phyloP scores from a whole-genome alignment of 2,888 invertebrate genomes.

The Drosophila meridiana region DNA sequence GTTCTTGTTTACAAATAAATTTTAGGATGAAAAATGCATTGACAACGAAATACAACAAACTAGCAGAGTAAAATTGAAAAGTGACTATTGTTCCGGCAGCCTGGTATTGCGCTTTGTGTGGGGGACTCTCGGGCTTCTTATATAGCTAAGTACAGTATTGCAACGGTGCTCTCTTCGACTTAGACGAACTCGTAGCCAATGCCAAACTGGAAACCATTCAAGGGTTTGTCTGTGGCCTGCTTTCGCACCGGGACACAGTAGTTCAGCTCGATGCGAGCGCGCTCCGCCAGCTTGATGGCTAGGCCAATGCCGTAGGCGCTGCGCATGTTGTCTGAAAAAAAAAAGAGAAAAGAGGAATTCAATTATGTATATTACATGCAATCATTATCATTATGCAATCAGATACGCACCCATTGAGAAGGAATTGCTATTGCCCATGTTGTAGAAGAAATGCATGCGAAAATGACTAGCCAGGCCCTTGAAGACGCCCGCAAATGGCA shows the following conservation, averaged over 20 bases:
- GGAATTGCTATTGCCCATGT: slow-evolving; percentile 92
- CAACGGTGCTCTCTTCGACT: slow-evolving; percentile 38
- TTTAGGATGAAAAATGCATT: slow-evolving; percentile 67
- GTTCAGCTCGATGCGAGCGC: slow-evolving; percentile 97
- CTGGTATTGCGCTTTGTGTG: slow-evolving; percentile 3
- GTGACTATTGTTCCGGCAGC: slow-evolving; percentile 40
- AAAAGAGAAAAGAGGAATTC: background rate
- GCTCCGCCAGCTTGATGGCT: slow-evolving; percentile 92
- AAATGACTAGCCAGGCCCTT: slow-evolving; percentile 94
- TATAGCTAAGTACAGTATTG: slow-evolving; percentile 42
- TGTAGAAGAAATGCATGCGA: slow-evolving; percentile 95
- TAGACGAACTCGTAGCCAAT: slow-evolving; percentile 93
- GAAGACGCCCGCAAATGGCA: slow-evolving; percentile 93
- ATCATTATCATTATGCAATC: no score
- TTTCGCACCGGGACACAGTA: slow-evolving; percentile 93
- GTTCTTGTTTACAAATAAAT: slow-evolving; percentile 51
- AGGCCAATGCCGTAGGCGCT: slow-evolving; percentile 93
- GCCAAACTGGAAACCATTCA: slow-evolving; percentile 93
- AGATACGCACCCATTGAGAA: slow-evolving; percentile 79
- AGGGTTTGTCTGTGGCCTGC: slow-evolving; percentile 88
- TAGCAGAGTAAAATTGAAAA: slow-evolving; percentile 27
- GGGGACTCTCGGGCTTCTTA: slow-evolving; percentile 53
- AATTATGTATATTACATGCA: background rate
- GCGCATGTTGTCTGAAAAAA: slow-evolving; percentile 86
- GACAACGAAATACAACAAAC: slow-evolving; percentile 58